phyloP scores from a whole-genome alignment of 2,113 vertebrate species.

The Manacus vitellinus region DNA sequence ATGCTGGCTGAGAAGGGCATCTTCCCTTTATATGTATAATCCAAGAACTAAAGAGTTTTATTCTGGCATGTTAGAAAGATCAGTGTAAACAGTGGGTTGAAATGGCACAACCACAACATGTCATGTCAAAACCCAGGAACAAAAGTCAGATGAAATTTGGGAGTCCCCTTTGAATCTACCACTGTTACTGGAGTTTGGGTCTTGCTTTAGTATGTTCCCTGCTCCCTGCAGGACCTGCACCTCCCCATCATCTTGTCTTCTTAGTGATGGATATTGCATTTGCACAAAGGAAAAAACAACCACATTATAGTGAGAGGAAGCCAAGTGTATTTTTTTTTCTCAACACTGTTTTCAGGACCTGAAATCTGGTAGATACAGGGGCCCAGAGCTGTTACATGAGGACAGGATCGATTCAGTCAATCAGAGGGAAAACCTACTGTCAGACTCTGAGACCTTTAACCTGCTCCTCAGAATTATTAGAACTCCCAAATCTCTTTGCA shows the following conservation, averaged over 20 bases:
- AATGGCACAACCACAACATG: not conserved
- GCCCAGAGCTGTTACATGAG: conserved; percentile 13
- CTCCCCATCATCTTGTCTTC: conserved; percentile 36
- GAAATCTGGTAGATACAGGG: conserved; percentile 19
- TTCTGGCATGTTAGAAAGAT: not conserved
- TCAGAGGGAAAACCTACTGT: conserved; percentile 69
- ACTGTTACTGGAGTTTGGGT: not conserved
- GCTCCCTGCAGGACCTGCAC: conserved; percentile 20
- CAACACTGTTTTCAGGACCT: conserved; percentile 19
- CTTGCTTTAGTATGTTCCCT: not conserved
- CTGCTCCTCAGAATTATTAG: conserved; percentile 71
- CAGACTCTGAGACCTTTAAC: conserved; percentile 74
- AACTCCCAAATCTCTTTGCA: conserved; percentile 76
- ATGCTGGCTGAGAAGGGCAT: not conserved
- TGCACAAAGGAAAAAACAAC: not conserved
- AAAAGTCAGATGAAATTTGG: not conserved
- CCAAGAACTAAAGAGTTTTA: not conserved
- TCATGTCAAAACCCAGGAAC: not conserved
- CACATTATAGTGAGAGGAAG: not conserved
- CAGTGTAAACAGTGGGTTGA: not conserved
- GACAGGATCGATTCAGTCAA: conserved; percentile 76
- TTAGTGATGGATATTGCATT: conserved; percentile 46
- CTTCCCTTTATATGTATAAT: not conserved
- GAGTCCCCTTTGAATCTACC: not conserved
- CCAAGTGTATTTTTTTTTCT: not conserved